phyloP scores from a whole-genome alignment of 1,140 invertebrate species.

The Epicauta chinensis region DNA sequence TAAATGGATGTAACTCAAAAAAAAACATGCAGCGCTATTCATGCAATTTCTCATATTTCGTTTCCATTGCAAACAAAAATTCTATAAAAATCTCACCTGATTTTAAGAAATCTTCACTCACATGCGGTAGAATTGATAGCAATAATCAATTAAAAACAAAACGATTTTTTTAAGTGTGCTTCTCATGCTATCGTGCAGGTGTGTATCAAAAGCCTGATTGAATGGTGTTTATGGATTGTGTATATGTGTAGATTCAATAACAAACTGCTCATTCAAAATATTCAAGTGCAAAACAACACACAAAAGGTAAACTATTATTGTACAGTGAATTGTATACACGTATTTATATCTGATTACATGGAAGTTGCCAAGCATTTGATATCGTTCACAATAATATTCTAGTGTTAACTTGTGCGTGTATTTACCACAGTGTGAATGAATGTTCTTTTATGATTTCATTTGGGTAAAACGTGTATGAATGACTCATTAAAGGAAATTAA shows the following conservation, averaged over 20 bases:
- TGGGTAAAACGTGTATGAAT: constrained; percentile 4
- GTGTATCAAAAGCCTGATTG: too few relatives aligned
- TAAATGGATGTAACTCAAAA: not conserved
- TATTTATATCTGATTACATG: not conserved
- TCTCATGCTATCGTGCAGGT: constrained; percentile 16
- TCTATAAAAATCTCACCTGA: constrained; percentile 17
- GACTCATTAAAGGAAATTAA: constrained; percentile 11
- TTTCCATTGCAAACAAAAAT: constrained; percentile 8
- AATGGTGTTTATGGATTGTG: too few relatives aligned
- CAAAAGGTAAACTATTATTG: not conserved
- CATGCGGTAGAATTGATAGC: constrained; percentile 11
- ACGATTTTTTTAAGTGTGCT: constrained; percentile 9
- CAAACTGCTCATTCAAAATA: too few relatives aligned
- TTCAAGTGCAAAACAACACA: constrained; percentile 12
- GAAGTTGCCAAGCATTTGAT: constrained; percentile 11
- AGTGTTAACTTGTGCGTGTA: too few relatives aligned
- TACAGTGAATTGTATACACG: constrained; percentile 8
- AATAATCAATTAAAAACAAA: constrained; percentile 7
- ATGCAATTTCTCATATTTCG: too few relatives aligned
- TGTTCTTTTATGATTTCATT: too few relatives aligned
- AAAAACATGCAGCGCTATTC: constrained; percentile 9
- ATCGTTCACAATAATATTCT: not conserved
- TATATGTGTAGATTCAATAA: too few relatives aligned
- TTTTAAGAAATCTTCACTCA: constrained; percentile 1
- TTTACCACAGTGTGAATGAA: constrained; percentile 3